phyloP scores from a whole-genome alignment of 2,113 vertebrate genomes.

The Oriolus oriolus region DNA sequence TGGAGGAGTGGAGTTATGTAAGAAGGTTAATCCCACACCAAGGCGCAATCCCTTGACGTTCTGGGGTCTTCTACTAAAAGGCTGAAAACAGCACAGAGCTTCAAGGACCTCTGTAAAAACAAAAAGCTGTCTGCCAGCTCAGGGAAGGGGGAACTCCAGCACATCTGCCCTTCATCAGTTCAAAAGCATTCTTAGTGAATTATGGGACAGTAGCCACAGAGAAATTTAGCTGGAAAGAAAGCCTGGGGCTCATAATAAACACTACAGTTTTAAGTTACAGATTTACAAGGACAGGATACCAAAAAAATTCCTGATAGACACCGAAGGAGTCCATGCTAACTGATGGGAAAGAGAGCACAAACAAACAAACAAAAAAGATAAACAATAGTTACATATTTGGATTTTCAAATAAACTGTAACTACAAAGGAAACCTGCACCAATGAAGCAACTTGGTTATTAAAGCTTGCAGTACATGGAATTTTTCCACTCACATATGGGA shows the following conservation, averaged over 20 bases:
- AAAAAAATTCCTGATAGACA: background rate
- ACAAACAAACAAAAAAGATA: background rate
- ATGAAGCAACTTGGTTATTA: background rate
- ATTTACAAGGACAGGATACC: background rate
- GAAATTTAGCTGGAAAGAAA: background rate
- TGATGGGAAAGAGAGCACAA: constrained; percentile 11
- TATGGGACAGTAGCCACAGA: background rate
- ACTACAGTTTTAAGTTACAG: background rate
- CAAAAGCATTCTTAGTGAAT: background rate
- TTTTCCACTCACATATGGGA: background rate
- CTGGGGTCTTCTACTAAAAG: background rate
- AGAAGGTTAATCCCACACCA: background rate
- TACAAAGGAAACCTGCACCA: background rate
- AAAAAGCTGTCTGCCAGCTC: background rate
- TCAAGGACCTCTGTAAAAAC: background rate
- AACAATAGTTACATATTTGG: background rate
- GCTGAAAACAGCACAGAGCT: background rate
- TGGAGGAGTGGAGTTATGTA: background rate
- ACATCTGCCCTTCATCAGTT: background rate
- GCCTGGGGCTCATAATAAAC: background rate
- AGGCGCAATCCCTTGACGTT: background rate
- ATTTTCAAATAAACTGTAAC: background rate
- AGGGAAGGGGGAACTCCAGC: background rate
- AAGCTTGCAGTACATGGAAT: background rate
- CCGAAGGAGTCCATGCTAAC: background rate